A percentile compares a stretch with the other conserved stretches of the same genome.
phyloP scores from a whole-genome alignment of 2,113 vertebrate species.

The Centropus bengalensis region DNA sequence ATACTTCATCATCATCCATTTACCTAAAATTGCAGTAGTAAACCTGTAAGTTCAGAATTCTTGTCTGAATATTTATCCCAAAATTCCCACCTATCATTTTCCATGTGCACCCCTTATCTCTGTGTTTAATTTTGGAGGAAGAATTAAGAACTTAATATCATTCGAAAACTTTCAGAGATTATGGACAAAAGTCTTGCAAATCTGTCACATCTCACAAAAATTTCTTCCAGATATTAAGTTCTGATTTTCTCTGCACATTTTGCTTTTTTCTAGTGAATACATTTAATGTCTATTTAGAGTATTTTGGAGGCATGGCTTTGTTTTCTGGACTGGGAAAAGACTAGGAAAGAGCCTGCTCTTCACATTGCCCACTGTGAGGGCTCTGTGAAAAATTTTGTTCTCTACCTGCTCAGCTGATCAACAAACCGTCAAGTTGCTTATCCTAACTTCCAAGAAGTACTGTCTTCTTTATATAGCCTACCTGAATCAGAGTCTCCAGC shows the following conservation, averaged over 20 bases:
- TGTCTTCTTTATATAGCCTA: conserved; percentile 26
- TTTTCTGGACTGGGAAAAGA: background rate
- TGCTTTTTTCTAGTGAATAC: background rate
- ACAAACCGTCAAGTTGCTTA: background rate
- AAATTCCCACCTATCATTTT: background rate
- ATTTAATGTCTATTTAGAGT: background rate
- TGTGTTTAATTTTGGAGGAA: background rate
- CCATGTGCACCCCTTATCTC: background rate
- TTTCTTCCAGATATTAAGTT: background rate
- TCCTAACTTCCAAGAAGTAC: background rate
- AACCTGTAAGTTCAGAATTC: background rate
- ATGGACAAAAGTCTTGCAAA: background rate
- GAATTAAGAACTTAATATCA: background rate
- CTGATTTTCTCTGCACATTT: background rate
- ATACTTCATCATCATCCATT: background rate
- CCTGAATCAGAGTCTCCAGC: conserved; percentile 92
- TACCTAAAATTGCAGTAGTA: background rate
- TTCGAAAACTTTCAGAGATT: background rate
- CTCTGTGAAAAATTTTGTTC: background rate
- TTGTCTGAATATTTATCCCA: background rate
- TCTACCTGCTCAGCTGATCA: background rate
- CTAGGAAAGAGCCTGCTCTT: background rate
- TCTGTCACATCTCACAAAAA: background rate
- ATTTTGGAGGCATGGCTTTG: background rate
- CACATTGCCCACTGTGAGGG: background rate